Conservation (phyloP, 2,888 invertebrate genomes). For the Drosophila mayaguana region DNA sequence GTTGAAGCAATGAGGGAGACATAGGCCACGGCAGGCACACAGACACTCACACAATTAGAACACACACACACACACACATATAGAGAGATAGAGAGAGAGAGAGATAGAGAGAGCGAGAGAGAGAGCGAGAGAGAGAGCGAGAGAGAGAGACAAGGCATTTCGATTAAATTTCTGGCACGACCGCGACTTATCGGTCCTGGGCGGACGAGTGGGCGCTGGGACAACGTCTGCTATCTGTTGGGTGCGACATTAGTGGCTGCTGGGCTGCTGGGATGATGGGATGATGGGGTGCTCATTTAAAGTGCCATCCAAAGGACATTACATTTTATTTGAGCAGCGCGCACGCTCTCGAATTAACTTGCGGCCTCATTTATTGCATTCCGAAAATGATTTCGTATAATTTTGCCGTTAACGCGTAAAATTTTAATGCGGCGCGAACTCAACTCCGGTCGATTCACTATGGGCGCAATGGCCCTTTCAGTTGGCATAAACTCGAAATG, state of each 20-base stretch:
- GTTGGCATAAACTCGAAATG: neutral
- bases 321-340: constrained; percentile 45
- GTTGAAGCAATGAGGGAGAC: neutral
- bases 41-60: neutral
- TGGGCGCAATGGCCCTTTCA: neutral
- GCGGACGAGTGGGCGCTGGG: neutral
- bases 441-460: neutral
- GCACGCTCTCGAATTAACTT: constrained; percentile 55
- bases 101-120: neutral
- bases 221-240: neutral
- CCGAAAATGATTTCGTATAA: constrained; percentile 64
- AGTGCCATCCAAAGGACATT: constrained; percentile 45
- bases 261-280: neutral
- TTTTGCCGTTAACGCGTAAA: constrained; percentile 54
- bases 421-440: constrained; percentile 46
- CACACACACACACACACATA: constrained; percentile 4
- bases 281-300: constrained; percentile 40
- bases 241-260: constrained; percentile 5
- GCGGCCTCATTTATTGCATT: constrained; percentile 64
- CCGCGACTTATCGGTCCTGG: constrained; percentile 45
- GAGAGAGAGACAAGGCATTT: constrained; percentile 22
- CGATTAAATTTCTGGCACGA: constrained; percentile 58
- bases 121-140: neutral
- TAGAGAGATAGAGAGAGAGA: neutral
- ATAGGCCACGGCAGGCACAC: neutral